These are phyloP conservation scores for Ennomos quercinarius DNA, from an alignment of 2,888 invertebrate species.

Conservation along the genomic window DNA sequence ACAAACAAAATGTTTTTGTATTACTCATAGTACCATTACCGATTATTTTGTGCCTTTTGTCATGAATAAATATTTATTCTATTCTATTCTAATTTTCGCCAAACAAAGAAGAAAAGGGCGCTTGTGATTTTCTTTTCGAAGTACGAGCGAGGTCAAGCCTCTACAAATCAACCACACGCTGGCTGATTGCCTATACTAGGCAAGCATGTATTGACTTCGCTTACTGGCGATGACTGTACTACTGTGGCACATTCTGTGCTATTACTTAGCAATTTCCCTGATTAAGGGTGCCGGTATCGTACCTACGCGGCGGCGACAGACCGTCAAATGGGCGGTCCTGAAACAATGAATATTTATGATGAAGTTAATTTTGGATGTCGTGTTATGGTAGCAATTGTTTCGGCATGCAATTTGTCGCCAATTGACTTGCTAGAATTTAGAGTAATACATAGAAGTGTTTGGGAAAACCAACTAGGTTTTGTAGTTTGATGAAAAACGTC, in stretches of 20 bases:
- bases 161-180: neutral
- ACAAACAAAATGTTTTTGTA: too few species aligned
- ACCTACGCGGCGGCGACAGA: conserved; percentile 66
- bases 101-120: too few species aligned
- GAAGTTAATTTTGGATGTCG: conserved; percentile 64
- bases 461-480: too few species aligned
- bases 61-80: too few species aligned
- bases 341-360: conserved; percentile 74
- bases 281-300: conserved; percentile 65
- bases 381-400: conserved; percentile 45
- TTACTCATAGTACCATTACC: too few species aligned
- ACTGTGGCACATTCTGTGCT: conserved; percentile 16
- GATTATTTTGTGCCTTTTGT: too few species aligned
- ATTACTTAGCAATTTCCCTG: conserved; percentile 76
- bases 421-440: conserved; percentile 36
- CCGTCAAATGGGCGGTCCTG: conserved; percentile 74
- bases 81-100: too few species aligned
- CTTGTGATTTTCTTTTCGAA: too few species aligned
- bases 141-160: too few species aligned
- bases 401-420: conserved; percentile 38
- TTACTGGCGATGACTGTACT: conserved; percentile 8
- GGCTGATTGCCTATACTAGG: too few species aligned
- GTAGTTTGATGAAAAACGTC: too few species aligned
- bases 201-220: neutral
- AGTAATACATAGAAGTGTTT: neutral